Base-by-base conservation (phyloP, 2,113 vertebrate genomes). In the Abramis brama region DNA sequence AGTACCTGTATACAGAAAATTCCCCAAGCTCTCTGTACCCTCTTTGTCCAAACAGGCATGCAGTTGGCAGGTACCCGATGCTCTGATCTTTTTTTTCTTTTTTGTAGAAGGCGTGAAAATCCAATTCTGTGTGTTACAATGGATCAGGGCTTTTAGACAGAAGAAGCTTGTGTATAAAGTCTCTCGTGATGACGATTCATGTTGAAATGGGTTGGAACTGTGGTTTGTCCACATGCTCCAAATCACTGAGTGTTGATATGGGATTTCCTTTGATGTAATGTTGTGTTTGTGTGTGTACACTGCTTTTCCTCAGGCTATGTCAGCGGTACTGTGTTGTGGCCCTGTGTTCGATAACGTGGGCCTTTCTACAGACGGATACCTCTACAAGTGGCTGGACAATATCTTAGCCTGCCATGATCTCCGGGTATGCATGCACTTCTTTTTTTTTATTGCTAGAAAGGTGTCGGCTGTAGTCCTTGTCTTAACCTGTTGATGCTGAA, bases 311-410 rank as follows among this genome's bases (percentile, higher is more conserved):
- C 33, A 99, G 98, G 98, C 98, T 12, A 99, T 99, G 98, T 99
- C 98, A 2, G 97, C 98, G 23, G 98, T 99, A 82, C 92, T 99
- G 15, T 99, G 98, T 91, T 99, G 98, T 23, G 98, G 98, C 21
- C 97, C 98, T 0, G 97, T 99, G 11, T 99, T 99, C 91, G 98
- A 99, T 90, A 99, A 99, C 0, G 97, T 99, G 82, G 98, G 98
- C 50, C 96, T 99, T 79, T 99, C 98, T 17, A 96, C 97, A 5
- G 98, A 99, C 1, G 98, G 98, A 1, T 99, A 99, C 94, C 96
- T 99, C 4, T 99, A 99, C 91, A 99, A 99, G 89, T 99, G 98
- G 98, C 96, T 99, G n/a, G 98, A 99, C 94, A 99, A 99, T 89
- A 99, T 99, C 92, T 93, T 99, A 90, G 98, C 96, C 91, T 99